Base-by-base conservation (phyloP, 2,797 vertebrate genomes). In the Lophotriccus pileatus region DNA sequence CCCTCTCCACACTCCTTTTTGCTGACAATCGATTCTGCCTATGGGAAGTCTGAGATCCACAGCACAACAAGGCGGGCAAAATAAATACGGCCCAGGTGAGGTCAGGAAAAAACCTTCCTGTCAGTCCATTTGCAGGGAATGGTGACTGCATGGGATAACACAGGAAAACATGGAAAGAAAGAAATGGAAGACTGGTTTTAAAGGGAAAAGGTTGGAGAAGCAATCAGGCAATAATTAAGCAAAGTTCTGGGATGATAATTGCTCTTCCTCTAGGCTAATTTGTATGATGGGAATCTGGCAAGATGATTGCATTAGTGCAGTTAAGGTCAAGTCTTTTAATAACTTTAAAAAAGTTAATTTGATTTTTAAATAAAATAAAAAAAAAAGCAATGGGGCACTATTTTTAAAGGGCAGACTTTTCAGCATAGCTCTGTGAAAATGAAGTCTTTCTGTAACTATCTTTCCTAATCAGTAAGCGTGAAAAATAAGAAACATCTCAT, bases 321-420 rank as follows among this genome's bases (percentile, higher is more conserved):
- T 60, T 95, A 95, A 94, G 90, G 88, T 94, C 80, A 95, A 87
- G 63, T 63, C 49, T 81, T 93, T 79, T 36, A 95, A 94, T 89
- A 95, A 70, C 32, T 76, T 79, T 1, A 1, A 14, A 77, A 69
- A 90, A 78, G 50, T 77, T 82, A 90, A 95, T 92, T 79, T 79
- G 58, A 86, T 95, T 93, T 91, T 90, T 39, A 75, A 91, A 73
- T 77, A 30, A 47, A 47, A 50, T 39, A 6, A 30, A 41, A 62
- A 32, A 64, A 73, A 76, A 66, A 23, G 14, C 18, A 27, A 41
- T 7, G 7, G 66, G 50, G 22, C 10, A 46, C 27, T 67, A 32
- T 92, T 84, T 89, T 66, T n/a, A 87, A 94, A 84, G 21, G 39
- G 52, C 43, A 88, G 73, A 59, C 4, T 63, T 77, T 68, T 79